phyloP scores from a whole-genome alignment of 2,888 invertebrate species.

The Temnothorax unifasciatus region DNA sequence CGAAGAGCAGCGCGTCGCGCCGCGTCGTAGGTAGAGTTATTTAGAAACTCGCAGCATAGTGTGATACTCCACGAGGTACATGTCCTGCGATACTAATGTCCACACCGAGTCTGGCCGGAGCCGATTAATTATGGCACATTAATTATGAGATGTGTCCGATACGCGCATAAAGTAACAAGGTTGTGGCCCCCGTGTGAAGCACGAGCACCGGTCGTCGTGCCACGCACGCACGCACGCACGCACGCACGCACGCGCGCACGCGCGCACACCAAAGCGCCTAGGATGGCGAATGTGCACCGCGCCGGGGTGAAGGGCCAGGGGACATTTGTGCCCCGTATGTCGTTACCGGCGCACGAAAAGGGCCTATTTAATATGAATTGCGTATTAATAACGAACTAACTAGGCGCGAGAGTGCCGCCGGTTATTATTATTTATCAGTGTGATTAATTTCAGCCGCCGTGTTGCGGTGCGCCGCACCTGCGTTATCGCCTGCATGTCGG shows the following conservation, averaged over 20 bases:
- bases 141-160: slow-evolving; percentile 70
- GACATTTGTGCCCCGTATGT: slow-evolving; percentile 61
- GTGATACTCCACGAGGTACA: not conserved
- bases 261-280: not conserved
- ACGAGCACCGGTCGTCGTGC: not conserved
- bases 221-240: not conserved
- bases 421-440: slow-evolving; percentile 85
- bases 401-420: slow-evolving; percentile 77
- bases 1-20: not conserved
- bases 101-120: slow-evolving; percentile 48
- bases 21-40: slow-evolving; percentile 18
- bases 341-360: slow-evolving; percentile 74
- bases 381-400: slow-evolving; percentile 85
- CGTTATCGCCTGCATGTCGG: slow-evolving; percentile 63
- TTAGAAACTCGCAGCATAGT: slow-evolving; percentile 29
- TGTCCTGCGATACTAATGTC: slow-evolving; percentile 44
- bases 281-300: slow-evolving; percentile 26
- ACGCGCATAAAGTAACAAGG: slow-evolving; percentile 57
- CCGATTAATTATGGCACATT: slow-evolving; percentile 72
- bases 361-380: slow-evolving; percentile 85
- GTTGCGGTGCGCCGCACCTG: slow-evolving; percentile 82
- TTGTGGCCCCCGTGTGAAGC: slow-evolving; percentile 36
- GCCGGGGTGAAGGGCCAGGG: slow-evolving; percentile 47
- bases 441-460: slow-evolving; percentile 83
- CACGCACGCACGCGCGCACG: not conserved